These are phyloP conservation scores for Globodera rostochiensis DNA, from an alignment of 1,140 invertebrate species.

Conservation along the genomic window DNA sequence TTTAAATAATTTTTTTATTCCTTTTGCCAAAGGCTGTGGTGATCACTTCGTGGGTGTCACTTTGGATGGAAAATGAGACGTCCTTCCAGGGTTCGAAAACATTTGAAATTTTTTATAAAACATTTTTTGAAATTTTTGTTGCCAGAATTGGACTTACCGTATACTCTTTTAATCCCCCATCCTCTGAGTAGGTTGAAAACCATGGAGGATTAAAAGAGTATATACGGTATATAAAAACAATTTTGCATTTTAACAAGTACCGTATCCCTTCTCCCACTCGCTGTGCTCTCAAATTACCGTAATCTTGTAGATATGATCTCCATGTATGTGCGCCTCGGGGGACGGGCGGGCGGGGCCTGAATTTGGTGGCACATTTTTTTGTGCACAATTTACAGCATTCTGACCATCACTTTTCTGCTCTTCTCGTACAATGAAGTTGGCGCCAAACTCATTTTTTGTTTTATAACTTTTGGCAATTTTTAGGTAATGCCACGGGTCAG, in stretches of 20 bases:
- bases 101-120: constrained; percentile 8
- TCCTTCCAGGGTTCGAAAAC: constrained; percentile 50
- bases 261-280: constrained; percentile 60
- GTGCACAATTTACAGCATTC: constrained; percentile 51
- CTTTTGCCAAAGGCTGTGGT: constrained; percentile 50
- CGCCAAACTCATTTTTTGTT: not conserved
- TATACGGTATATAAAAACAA: too few relatives aligned
- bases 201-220: too few relatives aligned
- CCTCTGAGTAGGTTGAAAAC: too few relatives aligned
- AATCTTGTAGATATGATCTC: constrained; percentile 82
- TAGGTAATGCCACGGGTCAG: constrained; percentile 79
- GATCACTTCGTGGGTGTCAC: constrained; percentile 63
- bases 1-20: not conserved
- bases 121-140: too few relatives aligned
- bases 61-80: constrained; percentile 66
- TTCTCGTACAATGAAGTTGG: constrained; percentile 79
- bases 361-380: constrained; percentile 16
- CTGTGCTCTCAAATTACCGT: too few relatives aligned
- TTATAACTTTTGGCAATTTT: constrained; percentile 28
- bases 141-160: too few relatives aligned
- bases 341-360: not conserved
- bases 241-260: not conserved
- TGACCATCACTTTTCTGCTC: constrained; percentile 98
- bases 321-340: constrained; percentile 69
- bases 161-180: too few relatives aligned